These are phyloP conservation scores for Neoitamus cyanurus DNA, from an alignment of 2,888 invertebrate species.

Conservation along the genomic window DNA sequence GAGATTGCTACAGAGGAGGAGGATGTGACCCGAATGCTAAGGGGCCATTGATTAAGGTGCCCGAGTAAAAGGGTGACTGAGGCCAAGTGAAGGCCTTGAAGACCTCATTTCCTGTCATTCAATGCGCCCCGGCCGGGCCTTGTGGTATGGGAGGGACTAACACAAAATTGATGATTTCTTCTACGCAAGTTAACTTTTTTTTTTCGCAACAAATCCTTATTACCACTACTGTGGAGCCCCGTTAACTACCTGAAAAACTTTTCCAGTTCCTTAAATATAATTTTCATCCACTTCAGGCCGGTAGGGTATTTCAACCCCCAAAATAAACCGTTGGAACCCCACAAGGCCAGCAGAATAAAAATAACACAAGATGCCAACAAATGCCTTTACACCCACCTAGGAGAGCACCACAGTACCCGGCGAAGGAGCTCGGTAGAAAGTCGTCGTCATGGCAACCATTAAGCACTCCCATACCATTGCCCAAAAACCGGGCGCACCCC, in stretches of 20 bases:
- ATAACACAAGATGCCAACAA: conserved; percentile 36
- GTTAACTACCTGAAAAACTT: conserved; percentile 36
- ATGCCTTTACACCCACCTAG: conserved; percentile 38
- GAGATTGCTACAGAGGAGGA: neutral
- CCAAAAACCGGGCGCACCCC: conserved; percentile 2
- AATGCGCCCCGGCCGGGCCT: neutral
- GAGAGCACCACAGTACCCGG: neutral
- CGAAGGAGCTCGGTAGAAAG: neutral
- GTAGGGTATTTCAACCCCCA: neutral
- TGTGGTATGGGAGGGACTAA: neutral
- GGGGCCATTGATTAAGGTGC: conserved; percentile 18
- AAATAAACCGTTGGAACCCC: conserved; percentile 32
- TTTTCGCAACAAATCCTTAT: conserved; percentile 10
- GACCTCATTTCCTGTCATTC: conserved; percentile 20
- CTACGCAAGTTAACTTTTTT: neutral
- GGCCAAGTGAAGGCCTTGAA: neutral
- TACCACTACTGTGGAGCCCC: neutral
- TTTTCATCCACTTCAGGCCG: conserved; percentile 12
- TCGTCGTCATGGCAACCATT: conserved; percentile 24
- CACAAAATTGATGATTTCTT: conserved; percentile 15
- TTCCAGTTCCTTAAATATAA: conserved; percentile 38
- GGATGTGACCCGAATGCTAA: conserved; percentile 16
- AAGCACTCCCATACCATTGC: neutral
- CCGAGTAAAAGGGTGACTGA: neutral
- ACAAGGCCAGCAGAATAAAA: conserved; percentile 44